A percentile compares a stretch with the other conserved stretches of the same genome.
Conservation (phyloP, 1,140 invertebrate genomes). For the Acarapis woodi region DNA sequence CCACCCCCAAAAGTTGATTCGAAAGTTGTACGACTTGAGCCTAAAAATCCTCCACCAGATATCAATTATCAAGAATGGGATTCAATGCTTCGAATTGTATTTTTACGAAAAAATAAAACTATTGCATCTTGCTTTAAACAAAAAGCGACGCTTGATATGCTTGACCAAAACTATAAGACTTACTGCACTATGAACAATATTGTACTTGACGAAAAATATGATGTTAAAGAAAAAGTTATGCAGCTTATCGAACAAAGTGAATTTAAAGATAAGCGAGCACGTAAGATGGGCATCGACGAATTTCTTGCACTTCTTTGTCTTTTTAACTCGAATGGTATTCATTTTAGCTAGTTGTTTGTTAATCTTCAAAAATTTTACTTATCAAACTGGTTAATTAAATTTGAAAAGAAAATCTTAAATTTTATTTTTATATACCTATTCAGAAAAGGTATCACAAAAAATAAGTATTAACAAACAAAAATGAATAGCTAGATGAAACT, state of each 20-base stretch:
- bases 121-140: conserved; percentile 55
- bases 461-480: too few relatives aligned
- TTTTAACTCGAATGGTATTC: conserved; percentile 64
- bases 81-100: conserved; percentile 72
- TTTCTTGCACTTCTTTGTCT: conserved; percentile 57
- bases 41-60: conserved; percentile 74
- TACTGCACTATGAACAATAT: conserved; percentile 60
- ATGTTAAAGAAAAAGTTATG: conserved; percentile 54
- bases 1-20: conserved; percentile 97
- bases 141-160: conserved; percentile 39
- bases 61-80: conserved; percentile 97
- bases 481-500: too few relatives aligned
- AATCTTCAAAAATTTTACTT: neutral
- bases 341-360: conserved; percentile 26
- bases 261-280: conserved; percentile 47
- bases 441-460: too few relatives aligned
- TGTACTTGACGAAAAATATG: conserved; percentile 44
- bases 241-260: conserved; percentile 30
- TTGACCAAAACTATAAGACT: conserved; percentile 74
- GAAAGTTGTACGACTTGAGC: conserved; percentile 88
- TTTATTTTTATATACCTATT: too few relatives aligned
- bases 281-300: conserved; percentile 86
- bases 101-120: conserved; percentile 84
- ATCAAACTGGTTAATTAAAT: too few relatives aligned
- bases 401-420: too few relatives aligned